These are phyloP conservation scores for Oenanthe melanoleuca DNA, from an alignment of 2,113 vertebrate species.

Conservation along the genomic window DNA sequence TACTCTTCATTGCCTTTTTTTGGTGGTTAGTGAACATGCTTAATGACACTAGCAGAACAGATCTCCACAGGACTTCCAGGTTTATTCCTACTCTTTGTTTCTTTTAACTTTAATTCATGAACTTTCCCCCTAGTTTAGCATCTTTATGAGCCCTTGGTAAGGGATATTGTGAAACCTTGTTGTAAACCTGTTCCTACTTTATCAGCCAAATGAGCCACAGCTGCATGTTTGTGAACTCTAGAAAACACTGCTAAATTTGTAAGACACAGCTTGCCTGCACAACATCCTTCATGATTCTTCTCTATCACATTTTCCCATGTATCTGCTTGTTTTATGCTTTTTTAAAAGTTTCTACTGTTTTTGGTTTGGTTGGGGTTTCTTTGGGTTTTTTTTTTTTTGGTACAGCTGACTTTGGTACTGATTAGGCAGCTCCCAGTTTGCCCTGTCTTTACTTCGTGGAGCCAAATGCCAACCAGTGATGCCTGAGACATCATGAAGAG, in stretches of 20 bases:
- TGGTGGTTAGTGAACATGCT: background rate
- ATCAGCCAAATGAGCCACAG: background rate
- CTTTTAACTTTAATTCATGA: background rate
- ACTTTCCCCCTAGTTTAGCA: background rate
- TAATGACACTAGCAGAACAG: background rate
- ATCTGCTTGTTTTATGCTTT: background rate
- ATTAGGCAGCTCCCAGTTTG: background rate
- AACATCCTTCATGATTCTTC: background rate
- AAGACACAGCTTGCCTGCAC: background rate
- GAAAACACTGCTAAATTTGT: background rate
- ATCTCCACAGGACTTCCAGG: background rate
- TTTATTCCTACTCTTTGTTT: constrained; percentile 4
- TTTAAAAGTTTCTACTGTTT: background rate
- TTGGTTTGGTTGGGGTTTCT: background rate
- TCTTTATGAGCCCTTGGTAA: background rate
- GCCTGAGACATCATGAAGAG: background rate
- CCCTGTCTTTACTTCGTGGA: background rate
- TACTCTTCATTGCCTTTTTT: background rate
- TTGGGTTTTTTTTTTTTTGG: background rate
- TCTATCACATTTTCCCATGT: background rate
- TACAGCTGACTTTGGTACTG: background rate
- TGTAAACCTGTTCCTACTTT: background rate
- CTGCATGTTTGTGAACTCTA: background rate
- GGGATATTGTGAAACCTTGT: background rate
- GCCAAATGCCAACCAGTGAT: background rate